Conservation (phyloP, 2,888 invertebrate species). For the Apamea anceps region DNA sequence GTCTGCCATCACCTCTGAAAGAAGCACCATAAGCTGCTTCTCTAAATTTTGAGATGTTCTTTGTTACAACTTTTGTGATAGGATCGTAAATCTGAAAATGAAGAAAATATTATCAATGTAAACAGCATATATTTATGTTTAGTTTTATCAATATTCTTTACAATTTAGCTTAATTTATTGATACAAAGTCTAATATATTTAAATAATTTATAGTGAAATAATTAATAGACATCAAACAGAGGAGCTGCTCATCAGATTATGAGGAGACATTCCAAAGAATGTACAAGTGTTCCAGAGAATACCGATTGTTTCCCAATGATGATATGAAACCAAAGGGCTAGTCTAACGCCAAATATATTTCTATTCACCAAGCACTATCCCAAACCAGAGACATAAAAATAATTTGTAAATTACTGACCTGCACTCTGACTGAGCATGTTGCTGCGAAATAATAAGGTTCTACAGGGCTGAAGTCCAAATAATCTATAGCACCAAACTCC, state of each 20-base stretch:
- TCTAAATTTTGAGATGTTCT: slow-evolving; percentile 95
- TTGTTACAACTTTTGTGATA: slow-evolving; percentile 94
- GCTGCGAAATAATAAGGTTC: slow-evolving; percentile 98
- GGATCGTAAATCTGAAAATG: slow-evolving; percentile 94
- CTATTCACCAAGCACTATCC: not conserved
- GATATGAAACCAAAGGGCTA: not conserved
- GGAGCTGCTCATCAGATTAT: too few species aligned
- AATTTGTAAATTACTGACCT: slow-evolving; percentile 77
- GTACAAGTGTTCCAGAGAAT: too few species aligned
- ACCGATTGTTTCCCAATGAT: not conserved
- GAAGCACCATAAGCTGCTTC: slow-evolving; percentile 96
- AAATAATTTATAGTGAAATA: too few species aligned
- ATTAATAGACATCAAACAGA: not conserved
- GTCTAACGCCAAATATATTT: not conserved
- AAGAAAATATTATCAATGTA: not conserved
- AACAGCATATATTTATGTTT: not conserved
- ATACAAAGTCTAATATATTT: not conserved
- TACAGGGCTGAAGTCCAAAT: slow-evolving; percentile 96
- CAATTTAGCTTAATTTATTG: not conserved
- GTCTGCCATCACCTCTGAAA: slow-evolving; percentile 94
- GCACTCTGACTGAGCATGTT: slow-evolving; percentile 97
- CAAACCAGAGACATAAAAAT: not conserved
- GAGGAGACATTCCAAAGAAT: not conserved
- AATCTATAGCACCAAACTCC: slow-evolving; percentile 97
- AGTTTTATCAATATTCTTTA: not conserved